Evolutionary conservation across 2,888 invertebrate species (phyloP), one percentile per base, ranked within the genome.

Genomic region (Gonocerus acuteangulatus): DNA sequence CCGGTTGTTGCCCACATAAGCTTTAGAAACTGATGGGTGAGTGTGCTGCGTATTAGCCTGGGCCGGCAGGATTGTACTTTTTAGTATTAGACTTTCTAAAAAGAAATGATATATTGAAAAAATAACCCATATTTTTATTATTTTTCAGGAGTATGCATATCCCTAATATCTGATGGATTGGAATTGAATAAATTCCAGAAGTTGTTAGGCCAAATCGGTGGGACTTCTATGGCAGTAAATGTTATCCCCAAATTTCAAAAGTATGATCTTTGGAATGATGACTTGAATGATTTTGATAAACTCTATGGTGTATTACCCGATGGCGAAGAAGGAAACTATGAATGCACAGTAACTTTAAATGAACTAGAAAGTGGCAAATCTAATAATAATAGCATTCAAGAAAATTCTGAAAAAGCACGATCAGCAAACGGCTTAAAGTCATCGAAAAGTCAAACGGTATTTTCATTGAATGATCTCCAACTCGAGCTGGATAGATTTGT

Each of bases 161-260:
- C 85, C 52, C 81, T 95, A 61, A 75, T 87, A 7, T 79, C 83
- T 68, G 78, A 81, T 51, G 83, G 83, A 4, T 76, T 79, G 58
- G 91, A 93, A 72, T 68, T 79, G 48, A 67, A 72, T 1, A 75
- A 74, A 45, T 84, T 89, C 68, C 76, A 76, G 69, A 73, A 76
- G 52, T 76, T 86, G 48, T 72, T 87, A 34, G 74, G 77, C 36
- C 34, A 34, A 34, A 61, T 67, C 18, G 62, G 64, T 2, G 72
- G 75, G n/a, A 78, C 84, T 56, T 81, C 62, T 11, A 62, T 64
- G 48, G 18, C 47, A 11, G 64, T 64, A 11, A 61, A 56, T 27
- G 18, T 64, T 21, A 54, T 67, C 11, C 67, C 67, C 6, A 34
- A 69, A 19, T 67, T 73, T 63, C 71, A 71, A 62, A 67, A 69